These are phyloP conservation scores for Calonectris borealis DNA, from an alignment of 2,113 vertebrate species.

Conservation along the genomic window DNA sequence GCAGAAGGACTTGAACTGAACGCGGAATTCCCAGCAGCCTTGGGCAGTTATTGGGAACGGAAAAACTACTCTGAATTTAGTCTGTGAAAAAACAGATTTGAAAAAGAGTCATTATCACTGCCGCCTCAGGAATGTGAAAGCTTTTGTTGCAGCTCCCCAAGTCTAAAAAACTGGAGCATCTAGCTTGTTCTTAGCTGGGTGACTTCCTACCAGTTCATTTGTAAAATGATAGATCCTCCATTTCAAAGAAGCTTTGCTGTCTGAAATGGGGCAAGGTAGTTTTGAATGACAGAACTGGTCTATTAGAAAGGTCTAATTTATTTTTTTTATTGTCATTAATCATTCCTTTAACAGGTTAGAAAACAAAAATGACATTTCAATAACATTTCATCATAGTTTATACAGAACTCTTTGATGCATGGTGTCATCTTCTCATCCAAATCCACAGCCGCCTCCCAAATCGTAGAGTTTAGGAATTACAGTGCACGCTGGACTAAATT, in stretches of 20 bases:
- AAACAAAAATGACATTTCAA: constrained; percentile 82
- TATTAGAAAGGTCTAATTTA: constrained; percentile 80
- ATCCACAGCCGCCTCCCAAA: constrained; percentile 64
- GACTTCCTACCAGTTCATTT: background rate
- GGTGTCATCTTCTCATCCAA: constrained; percentile 43
- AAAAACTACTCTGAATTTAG: background rate
- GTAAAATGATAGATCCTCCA: background rate
- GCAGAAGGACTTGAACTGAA: background rate
- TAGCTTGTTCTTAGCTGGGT: background rate
- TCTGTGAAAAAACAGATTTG: background rate
- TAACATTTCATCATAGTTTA: constrained; percentile 72
- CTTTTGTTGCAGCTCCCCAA: background rate
- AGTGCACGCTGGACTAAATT: constrained; percentile 74
- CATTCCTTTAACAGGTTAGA: constrained; percentile 83
- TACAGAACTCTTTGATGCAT: constrained; percentile 52
- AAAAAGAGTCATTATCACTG: background rate
- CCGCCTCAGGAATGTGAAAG: background rate
- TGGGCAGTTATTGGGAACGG: background rate
- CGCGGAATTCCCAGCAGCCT: background rate
- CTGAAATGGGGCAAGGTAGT: background rate
- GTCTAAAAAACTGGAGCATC: background rate
- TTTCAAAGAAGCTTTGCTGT: background rate
- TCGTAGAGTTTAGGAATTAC: constrained; percentile 66
- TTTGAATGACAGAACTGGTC: constrained; percentile 48
- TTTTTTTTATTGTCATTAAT: constrained; percentile 72